These are phyloP conservation scores for Carterocephalus palaemon DNA, from an alignment of 2,888 invertebrate genomes.

Conservation along the genomic window DNA sequence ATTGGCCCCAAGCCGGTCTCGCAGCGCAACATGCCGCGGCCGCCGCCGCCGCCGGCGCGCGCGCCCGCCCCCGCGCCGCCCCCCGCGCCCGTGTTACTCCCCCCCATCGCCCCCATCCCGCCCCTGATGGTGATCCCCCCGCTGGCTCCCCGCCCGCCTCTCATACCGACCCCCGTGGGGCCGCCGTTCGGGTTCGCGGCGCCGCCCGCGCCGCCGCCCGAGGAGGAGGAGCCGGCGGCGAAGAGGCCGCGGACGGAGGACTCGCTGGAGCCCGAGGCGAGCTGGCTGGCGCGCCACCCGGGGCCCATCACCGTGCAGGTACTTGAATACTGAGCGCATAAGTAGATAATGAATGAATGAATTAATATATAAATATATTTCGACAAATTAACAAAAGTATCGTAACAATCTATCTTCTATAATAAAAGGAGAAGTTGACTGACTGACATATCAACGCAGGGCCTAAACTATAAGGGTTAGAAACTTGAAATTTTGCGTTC, in stretches of 20 bases:
- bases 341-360: too few relatives aligned
- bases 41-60: constrained; percentile 36
- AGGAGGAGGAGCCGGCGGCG: constrained; percentile 87
- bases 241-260: constrained; percentile 96
- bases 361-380: too few relatives aligned
- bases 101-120: constrained; percentile 63
- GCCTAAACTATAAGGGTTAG: too few relatives aligned
- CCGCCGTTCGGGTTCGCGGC: constrained; percentile 45
- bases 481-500: too few relatives aligned
- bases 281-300: constrained; percentile 58
- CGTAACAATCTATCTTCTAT: too few relatives aligned
- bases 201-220: constrained; percentile 38
- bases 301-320: constrained; percentile 74
- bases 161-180: constrained; percentile 64
- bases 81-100: constrained; percentile 45
- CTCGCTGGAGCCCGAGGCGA: constrained; percentile 91
- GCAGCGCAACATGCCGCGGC: constrained; percentile 32
- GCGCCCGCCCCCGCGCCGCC: constrained; percentile 30
- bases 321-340: too few relatives aligned
- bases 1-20: constrained; percentile 93
- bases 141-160: constrained; percentile 58
- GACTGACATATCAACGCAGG: too few relatives aligned
- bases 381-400: too few relatives aligned
- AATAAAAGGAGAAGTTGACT: too few relatives aligned
- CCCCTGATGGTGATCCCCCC: constrained; percentile 76